These are phyloP conservation scores for Vulpes vulpes DNA, from an alignment of 2,113 vertebrate genomes.

Conservation along the genomic window DNA sequence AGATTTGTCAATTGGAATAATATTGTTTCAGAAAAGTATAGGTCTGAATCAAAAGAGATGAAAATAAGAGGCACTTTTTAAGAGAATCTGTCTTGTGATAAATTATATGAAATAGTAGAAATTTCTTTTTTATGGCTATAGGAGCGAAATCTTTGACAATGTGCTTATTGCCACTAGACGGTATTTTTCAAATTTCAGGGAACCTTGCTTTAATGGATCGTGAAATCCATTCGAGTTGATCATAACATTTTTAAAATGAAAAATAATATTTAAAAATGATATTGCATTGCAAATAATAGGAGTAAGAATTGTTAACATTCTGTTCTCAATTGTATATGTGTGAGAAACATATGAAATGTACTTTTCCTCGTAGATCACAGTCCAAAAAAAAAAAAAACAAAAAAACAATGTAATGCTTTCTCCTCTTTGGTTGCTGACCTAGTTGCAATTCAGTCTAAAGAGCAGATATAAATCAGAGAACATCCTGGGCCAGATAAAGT, in stretches of 20 bases:
- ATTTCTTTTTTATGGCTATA: neutral
- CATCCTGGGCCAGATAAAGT: neutral
- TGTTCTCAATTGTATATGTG: neutral
- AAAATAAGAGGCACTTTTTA: neutral
- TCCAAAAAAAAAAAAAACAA: neutral
- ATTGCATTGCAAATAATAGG: neutral
- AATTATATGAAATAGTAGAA: neutral
- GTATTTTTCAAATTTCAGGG: neutral
- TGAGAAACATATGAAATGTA: neutral
- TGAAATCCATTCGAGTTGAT: neutral
- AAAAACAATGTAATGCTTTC: neutral
- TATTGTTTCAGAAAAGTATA: neutral
- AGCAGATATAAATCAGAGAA: slow-evolving; percentile 15
- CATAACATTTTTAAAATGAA: neutral
- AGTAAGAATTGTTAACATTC: neutral
- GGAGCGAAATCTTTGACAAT: neutral
- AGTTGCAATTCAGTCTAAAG: neutral
- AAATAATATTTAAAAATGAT: slow-evolving; percentile 10
- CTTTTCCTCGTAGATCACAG: slow-evolving; percentile 11
- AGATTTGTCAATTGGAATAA: neutral
- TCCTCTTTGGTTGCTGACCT: neutral
- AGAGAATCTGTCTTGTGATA: neutral
- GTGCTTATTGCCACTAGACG: neutral
- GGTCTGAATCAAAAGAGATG: neutral
- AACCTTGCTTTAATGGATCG: neutral